Evolutionary conservation across 2,888 invertebrate genomes (phyloP).

Genomic region (Saturnia japonica): DNA sequence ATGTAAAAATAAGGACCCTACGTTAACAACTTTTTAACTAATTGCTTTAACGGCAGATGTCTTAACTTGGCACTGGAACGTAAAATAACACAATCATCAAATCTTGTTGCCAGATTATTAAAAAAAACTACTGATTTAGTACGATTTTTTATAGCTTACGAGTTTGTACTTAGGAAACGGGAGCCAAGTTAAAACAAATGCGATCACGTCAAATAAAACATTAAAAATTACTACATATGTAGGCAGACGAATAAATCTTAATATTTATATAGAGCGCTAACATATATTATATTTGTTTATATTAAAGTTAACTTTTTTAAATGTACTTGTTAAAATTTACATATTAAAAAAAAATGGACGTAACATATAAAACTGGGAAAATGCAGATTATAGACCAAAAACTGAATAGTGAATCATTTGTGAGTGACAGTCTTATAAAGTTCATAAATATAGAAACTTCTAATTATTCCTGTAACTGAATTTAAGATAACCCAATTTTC

Average conservation of each 20-base stretch:
- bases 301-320: conserved; percentile 1
- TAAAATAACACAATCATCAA: background rate
- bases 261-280: conserved; percentile 24
- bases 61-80: background rate
- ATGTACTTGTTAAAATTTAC: conserved; percentile 16
- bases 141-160: background rate
- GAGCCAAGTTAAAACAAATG: conserved; percentile 12
- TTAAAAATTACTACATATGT: conserved; percentile 32
- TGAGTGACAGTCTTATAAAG: background rate
- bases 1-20: background rate
- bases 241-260: conserved; percentile 33
- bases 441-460: background rate
- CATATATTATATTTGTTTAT: conserved; percentile 41
- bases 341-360: background rate
- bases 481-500: background rate
- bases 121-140: background rate
- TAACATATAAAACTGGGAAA: background rate
- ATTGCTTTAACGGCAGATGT: background rate
- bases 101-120: background rate
- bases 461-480: background rate
- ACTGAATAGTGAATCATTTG: background rate
- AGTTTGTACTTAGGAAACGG: background rate
- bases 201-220: conserved; percentile 18
- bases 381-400: background rate
- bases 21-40: background rate